A percentile compares a stretch with the other conserved stretches of the same genome.
Evolutionary conservation across 2,888 invertebrate species (phyloP).

Genomic region (Pristionchus japonicus): DNA sequence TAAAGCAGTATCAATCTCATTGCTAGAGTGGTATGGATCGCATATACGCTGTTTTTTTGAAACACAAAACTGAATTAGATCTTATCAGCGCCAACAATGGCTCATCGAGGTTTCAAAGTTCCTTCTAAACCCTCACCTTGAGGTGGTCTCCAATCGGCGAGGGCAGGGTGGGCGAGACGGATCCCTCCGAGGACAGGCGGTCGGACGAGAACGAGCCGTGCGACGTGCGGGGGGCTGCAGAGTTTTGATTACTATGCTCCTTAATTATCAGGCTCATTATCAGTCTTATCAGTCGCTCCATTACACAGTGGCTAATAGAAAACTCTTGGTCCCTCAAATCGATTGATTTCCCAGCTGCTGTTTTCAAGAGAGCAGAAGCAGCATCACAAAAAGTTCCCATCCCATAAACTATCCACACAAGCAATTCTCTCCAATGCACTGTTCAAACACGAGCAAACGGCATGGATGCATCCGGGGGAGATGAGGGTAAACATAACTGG

Average conservation of each 20-base stretch:
- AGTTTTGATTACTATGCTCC: too few relatives aligned
- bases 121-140: too few relatives aligned
- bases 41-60: not conserved
- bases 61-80: too few relatives aligned
- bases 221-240: not conserved
- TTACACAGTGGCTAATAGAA: too few relatives aligned
- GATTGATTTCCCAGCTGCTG: too few relatives aligned
- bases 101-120: too few relatives aligned
- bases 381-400: not conserved
- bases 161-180: constrained; percentile 24
- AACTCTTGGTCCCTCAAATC: too few relatives aligned
- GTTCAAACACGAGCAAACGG: constrained; percentile 32
- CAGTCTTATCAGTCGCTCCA: too few relatives aligned
- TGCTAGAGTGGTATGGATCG: not conserved
- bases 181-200: constrained; percentile 9
- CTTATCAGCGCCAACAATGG: too few relatives aligned
- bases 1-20: too few relatives aligned
- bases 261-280: too few relatives aligned
- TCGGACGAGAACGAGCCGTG: constrained; percentile 35
- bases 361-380: too few relatives aligned
- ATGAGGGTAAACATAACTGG: not conserved
- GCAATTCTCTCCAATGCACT: not conserved
- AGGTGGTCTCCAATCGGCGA: constrained; percentile 42
- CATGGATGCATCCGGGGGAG: not conserved
- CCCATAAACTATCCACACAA: constrained; percentile 11